A percentile compares a stretch with the other conserved stretches of the same genome.
Evolutionary conservation across 2,797 vertebrate species (phyloP).

Genomic region (Valencia hispanica): DNA sequence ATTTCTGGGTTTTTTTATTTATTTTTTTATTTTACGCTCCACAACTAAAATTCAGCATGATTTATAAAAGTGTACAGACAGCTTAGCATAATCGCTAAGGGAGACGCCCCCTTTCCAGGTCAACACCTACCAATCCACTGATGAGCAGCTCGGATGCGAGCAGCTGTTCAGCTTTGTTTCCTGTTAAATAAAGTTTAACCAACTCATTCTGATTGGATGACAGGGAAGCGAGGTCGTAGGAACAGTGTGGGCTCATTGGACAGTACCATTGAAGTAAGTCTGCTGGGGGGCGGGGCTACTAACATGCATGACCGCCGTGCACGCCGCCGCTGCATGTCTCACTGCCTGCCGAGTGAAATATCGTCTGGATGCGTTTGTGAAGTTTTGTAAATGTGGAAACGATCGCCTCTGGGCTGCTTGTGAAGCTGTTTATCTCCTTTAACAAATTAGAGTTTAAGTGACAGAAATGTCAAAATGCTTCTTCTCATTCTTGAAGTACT

Average conservation of each 20-base stretch:
- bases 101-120: not conserved
- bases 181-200: slow-evolving; percentile 55
- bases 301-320: slow-evolving; percentile 15
- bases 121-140: not conserved
- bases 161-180: not conserved
- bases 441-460: not conserved
- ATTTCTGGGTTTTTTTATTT: not conserved
- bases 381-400: not conserved
- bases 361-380: not conserved
- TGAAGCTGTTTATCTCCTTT: not conserved
- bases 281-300: slow-evolving; percentile 21
- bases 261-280: slow-evolving; percentile 97
- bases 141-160: not conserved
- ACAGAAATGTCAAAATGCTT: not conserved
- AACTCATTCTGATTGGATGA: slow-evolving; percentile 71
- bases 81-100: not conserved
- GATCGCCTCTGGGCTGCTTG: not conserved
- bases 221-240: slow-evolving; percentile 94
- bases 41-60: not conserved
- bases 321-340: not conserved
- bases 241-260: slow-evolving; percentile 97
- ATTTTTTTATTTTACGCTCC: not conserved
- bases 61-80: not conserved
- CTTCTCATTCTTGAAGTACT: not conserved
- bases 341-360: slow-evolving; percentile 24